A percentile compares a stretch with the other conserved stretches of the same genome.
phyloP scores from a whole-genome alignment of 2,797 vertebrate species.

The Mionectes olivaceus region DNA sequence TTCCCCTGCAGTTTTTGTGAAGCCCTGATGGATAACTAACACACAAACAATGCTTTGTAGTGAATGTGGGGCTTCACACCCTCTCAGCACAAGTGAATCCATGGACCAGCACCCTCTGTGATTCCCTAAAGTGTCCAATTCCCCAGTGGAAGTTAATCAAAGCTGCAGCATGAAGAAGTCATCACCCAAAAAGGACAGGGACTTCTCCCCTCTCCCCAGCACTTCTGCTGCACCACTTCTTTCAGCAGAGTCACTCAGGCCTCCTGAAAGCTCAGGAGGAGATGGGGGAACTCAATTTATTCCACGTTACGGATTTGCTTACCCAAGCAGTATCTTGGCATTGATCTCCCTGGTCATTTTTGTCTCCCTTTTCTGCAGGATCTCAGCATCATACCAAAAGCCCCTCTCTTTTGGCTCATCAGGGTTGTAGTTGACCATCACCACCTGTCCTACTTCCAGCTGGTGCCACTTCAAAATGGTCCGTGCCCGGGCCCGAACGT shows the following conservation, averaged over 20 bases:
- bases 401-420: constrained; percentile 93
- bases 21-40: not conserved
- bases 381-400: constrained; percentile 96
- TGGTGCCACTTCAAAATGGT: constrained; percentile 92
- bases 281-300: not conserved
- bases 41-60: not conserved
- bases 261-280: not conserved
- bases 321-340: constrained; percentile 91
- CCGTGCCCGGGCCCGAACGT: constrained; percentile 90
- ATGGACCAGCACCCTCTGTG: not conserved
- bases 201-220: not conserved
- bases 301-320: constrained; percentile 8
- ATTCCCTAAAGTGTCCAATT: accelerated
- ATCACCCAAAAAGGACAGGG: not conserved
- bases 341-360: constrained; percentile 87
- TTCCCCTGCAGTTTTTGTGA: not conserved
- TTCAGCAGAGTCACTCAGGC: not conserved
- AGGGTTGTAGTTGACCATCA: constrained; percentile 97
- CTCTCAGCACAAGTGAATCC: not conserved
- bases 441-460: constrained; percentile 88
- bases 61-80: accelerated
- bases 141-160: not conserved
- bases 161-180: accelerated
- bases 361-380: constrained; percentile 89
- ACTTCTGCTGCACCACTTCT: accelerated